Conservation (phyloP, 2,113 vertebrate genomes). For the Muntiacus reevesi region DNA sequence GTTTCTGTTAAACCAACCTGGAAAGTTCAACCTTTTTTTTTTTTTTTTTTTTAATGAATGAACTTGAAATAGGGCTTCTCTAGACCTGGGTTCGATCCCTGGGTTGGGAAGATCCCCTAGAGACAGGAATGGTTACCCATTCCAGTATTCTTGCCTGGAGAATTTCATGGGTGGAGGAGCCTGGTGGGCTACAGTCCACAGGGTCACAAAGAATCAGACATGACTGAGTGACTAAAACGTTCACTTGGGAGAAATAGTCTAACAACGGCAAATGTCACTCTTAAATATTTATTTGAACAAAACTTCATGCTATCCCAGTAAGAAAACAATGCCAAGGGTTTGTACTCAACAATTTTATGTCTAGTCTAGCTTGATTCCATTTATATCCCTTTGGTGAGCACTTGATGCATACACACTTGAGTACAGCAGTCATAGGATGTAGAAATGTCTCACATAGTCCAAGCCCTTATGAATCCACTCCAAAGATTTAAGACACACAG, state of each 20-base stretch:
- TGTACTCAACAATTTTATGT: neutral
- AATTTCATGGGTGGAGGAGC: neutral
- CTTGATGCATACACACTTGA: neutral
- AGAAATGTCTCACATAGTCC: neutral
- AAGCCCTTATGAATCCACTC: neutral
- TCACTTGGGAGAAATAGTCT: neutral
- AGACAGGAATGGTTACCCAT: neutral
- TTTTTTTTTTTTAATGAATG: neutral
- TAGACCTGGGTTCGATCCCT: neutral
- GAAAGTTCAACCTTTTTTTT: neutral
- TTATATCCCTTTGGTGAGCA: neutral
- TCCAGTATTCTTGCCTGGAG: neutral
- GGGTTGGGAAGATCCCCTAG: neutral
- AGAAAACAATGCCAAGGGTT: neutral
- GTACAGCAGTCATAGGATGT: neutral
- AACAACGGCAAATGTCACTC: neutral
- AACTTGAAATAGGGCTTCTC: neutral
- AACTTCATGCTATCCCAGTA: neutral
- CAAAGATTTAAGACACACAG: neutral
- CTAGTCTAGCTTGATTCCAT: neutral
- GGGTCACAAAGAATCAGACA: neutral
- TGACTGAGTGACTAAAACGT: fast-evolving
- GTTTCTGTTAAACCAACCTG: neutral
- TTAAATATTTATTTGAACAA: neutral
- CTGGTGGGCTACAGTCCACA: neutral